Conservation (phyloP, 2,888 invertebrate species). For the Patella depressa region DNA sequence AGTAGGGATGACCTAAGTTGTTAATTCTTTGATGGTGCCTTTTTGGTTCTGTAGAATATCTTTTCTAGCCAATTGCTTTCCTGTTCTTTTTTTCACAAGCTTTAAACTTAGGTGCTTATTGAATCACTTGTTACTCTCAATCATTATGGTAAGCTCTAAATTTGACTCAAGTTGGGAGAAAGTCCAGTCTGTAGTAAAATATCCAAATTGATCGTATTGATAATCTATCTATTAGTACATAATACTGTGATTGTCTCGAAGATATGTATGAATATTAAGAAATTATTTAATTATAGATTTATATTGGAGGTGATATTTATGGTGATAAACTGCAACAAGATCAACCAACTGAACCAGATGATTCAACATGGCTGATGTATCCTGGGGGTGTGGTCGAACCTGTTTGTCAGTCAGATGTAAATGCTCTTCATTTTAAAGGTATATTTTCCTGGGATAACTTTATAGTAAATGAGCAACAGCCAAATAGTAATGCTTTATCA, state of each 20-base stretch:
- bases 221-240: too few species aligned
- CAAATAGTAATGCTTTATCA: too few species aligned
- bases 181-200: too few species aligned
- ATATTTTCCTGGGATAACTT: conserved; percentile 4
- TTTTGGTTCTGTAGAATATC: not conserved
- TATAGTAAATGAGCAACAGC: too few species aligned
- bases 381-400: conserved; percentile 67
- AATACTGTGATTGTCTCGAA: too few species aligned
- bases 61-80: not conserved
- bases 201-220: too few species aligned
- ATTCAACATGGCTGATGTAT: conserved; percentile 66
- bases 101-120: too few species aligned
- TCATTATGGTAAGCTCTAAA: too few species aligned
- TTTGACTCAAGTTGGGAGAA: too few species aligned
- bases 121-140: too few species aligned
- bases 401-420: conserved; percentile 60
- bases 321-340: conserved; percentile 64
- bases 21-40: not conserved
- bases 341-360: conserved; percentile 55
- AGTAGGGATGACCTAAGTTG: not conserved
- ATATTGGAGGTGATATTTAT: conserved; percentile 68
- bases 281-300: conserved; percentile 52
- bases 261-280: too few species aligned
- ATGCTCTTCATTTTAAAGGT: conserved; percentile 67
- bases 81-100: too few species aligned